Percentiles rank a stretch among this genome's conserved stretches.
phyloP scores from a whole-genome alignment of 1,140 invertebrate species.

The Popillia japonica region DNA sequence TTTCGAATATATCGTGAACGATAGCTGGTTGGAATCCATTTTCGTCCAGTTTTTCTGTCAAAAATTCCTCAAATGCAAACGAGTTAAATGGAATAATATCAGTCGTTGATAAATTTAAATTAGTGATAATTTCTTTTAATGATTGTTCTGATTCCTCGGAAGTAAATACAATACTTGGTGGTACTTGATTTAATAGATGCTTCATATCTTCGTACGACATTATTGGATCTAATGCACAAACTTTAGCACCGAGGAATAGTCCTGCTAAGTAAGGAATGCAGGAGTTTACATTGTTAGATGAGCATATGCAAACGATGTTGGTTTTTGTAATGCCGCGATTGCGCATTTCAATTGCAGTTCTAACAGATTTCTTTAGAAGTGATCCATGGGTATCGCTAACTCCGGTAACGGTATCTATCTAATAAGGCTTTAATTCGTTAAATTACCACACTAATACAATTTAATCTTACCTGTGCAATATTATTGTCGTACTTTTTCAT shows the following conservation, averaged over 20 bases:
- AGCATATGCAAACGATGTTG: conserved; percentile 60
- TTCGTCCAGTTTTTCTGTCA: conserved; percentile 39
- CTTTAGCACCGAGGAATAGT: conserved; percentile 58
- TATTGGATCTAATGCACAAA: conserved; percentile 26
- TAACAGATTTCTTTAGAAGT: conserved; percentile 57
- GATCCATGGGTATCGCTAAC: conserved; percentile 58
- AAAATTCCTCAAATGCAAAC: conserved; percentile 38
- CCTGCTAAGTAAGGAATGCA: conserved; percentile 61
- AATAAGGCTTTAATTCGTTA: too few species aligned
- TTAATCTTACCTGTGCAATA: not conserved
- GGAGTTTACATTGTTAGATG: conserved; percentile 61
- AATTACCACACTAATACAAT: too few species aligned
- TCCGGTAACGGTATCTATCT: conserved; percentile 63
- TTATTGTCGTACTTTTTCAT: not conserved
- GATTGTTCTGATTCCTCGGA: not conserved
- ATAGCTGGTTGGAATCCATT: conserved; percentile 49
- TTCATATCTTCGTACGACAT: conserved; percentile 29
- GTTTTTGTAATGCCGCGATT: conserved; percentile 57
- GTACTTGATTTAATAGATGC: conserved; percentile 36
- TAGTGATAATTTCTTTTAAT: conserved; percentile 27
- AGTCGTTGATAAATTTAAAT: not conserved
- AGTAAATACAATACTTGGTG: conserved; percentile 40
- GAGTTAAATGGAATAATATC: conserved; percentile 41
- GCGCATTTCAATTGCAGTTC: conserved; percentile 59
- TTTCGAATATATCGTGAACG: conserved; percentile 50